These are phyloP conservation scores for Amphiprion percula DNA, from an alignment of 2,113 vertebrate genomes.

Conservation along the genomic window DNA sequence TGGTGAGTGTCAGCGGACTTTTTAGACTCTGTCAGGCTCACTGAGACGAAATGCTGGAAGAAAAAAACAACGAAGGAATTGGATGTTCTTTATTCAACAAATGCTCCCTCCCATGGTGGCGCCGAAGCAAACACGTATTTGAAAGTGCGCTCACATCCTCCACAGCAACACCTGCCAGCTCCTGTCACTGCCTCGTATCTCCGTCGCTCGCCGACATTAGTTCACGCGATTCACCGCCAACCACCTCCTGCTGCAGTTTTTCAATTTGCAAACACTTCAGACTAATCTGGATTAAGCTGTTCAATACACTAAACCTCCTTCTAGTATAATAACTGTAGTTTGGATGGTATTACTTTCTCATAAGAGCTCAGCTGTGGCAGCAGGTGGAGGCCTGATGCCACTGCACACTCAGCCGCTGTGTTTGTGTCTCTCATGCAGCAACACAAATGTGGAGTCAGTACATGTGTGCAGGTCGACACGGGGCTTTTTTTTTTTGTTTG, in stretches of 20 bases:
- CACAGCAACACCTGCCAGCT: constrained; percentile 24
- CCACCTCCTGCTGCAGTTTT: constrained; percentile 25
- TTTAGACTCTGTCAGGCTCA: constrained; percentile 5
- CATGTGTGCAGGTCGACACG: constrained; percentile 7
- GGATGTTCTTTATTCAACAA: constrained; percentile 36
- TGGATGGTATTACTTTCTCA: constrained; percentile 35
- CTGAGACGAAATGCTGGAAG: constrained; percentile 4
- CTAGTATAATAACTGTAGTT: constrained; percentile 37
- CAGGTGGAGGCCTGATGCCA: constrained; percentile 60
- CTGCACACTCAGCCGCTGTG: constrained; percentile 41
- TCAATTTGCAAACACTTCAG: constrained; percentile 57
- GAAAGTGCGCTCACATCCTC: constrained; percentile 14
- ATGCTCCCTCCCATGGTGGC: constrained; percentile 6
- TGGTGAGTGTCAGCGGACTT: constrained; percentile 29
- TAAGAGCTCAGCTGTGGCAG: constrained; percentile 56
- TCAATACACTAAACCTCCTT: constrained; percentile 38
- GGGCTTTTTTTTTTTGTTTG: constrained; percentile 40
- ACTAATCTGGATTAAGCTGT: constrained; percentile 55
- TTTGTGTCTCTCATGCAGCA: constrained; percentile 27
- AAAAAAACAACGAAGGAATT: constrained; percentile 6
- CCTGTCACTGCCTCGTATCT: constrained; percentile 18
- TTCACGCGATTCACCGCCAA: constrained; percentile 21
- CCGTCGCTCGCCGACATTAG: not conserved
- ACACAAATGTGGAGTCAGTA: constrained; percentile 46
- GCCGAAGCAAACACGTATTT: constrained; percentile 16